Evolutionary conservation across 2,113 vertebrate genomes (phyloP), one percentile per base, ranked within the genome.

Genomic region (Chloroceryle aenea): DNA sequence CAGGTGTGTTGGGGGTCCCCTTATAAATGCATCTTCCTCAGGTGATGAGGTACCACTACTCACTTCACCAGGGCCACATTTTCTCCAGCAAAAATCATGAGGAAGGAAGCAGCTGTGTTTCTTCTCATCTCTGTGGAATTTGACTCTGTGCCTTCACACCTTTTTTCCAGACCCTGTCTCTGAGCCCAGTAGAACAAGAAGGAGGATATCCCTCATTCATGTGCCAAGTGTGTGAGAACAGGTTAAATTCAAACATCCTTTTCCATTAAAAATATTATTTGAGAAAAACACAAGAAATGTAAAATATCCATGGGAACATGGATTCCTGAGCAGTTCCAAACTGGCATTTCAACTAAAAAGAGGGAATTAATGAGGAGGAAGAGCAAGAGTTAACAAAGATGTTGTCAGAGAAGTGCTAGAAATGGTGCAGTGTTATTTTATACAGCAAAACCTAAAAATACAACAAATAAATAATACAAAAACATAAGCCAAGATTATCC

Each of bases 371-470:
- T 13, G 38, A 76, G 52, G 62, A 72, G 23, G 74, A 89, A 62
- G 83, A 87, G 50, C 16, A 64, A 92, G 61, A 81, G 15, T 38
- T 79, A 73, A 82, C 19, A 66, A 56, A 68, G 59, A 45, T 76
- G 32, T 45, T 9, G 4, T 76, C 66, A 79, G 30, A 92, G 53
- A 82, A 79, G 66, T 85, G 52, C 64, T 85, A 87, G 76, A 96
- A 96, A 79, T 42, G 56, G 27, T 94, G 36, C 48, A 17, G 27
- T 52, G 48, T 67, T 86, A 32, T 45, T 93, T 95, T 76, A 62
- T 62, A 45, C 19, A 93, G 78, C 66, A 87, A 66, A 64, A 68
- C 23, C 91, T 96, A 93, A 95, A 95, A 92, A 93, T 93, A 93
- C 58, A 85, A 45, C 68, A 89, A 95, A 78, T 74, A 47, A 72